phyloP scores from a whole-genome alignment of 2,113 vertebrate genomes.

The Larimichthys crocea region DNA sequence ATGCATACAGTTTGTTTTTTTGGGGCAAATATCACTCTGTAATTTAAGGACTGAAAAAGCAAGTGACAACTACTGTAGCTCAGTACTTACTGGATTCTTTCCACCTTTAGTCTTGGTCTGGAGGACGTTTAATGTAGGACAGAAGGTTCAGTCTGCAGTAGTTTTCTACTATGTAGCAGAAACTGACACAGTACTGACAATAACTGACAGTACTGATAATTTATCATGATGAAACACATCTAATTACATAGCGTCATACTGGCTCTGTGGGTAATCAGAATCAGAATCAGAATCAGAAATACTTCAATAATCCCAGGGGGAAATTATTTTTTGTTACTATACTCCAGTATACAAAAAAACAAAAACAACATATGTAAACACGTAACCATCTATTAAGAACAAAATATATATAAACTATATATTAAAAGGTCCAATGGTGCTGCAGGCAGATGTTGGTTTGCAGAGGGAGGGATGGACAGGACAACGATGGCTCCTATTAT shows the following conservation, averaged over 20 bases:
- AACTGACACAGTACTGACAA: not conserved
- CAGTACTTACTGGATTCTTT: constrained; percentile 1
- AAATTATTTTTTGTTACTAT: too few species aligned
- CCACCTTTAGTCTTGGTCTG: constrained; percentile 8
- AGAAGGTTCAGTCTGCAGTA: not conserved
- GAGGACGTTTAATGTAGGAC: constrained; percentile 11
- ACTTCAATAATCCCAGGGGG: too few species aligned
- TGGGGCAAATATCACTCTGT: constrained; percentile 13
- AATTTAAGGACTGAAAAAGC: constrained; percentile 24
- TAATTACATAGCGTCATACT: constrained; percentile 33
- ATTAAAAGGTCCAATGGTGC: too few species aligned
- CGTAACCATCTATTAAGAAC: too few species aligned
- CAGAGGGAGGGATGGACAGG: too few species aligned
- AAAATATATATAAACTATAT: too few species aligned
- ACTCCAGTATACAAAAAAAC: too few species aligned
- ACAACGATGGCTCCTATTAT: constrained; percentile 12
- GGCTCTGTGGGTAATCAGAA: constrained; percentile 5
- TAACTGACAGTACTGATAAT: constrained; percentile 8
- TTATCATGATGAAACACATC: constrained; percentile 20
- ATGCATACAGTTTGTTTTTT: constrained; percentile 40
- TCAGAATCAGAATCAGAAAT: too few species aligned
- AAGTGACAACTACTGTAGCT: not conserved
- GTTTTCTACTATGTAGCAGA: not conserved
- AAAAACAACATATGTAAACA: too few species aligned
- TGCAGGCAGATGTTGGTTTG: too few species aligned